Evolutionary conservation across 2,797 vertebrate genomes (phyloP).

Genomic region (Sebastes diploproa): DNA sequence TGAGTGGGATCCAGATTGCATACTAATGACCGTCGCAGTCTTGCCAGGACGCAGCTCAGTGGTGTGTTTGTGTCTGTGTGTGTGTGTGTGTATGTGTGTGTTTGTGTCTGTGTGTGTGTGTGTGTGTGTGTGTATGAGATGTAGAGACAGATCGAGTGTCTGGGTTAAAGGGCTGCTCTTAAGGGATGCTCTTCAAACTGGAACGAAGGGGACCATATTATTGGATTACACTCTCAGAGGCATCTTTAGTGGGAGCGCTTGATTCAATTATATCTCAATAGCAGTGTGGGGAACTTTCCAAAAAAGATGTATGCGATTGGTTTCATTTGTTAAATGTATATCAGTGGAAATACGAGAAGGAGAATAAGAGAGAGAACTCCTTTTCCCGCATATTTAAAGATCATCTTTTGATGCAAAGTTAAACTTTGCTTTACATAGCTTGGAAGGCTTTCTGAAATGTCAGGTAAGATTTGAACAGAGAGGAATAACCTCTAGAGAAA

Average conservation of each 20-base stretch:
- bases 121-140: not conserved
- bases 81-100: not conserved
- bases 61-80: not conserved
- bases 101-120: not conserved
- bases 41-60: conserved; percentile 39
- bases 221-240: conserved; percentile 68
- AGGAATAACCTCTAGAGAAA: not conserved
- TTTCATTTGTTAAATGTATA: conserved; percentile 58
- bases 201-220: conserved; percentile 56
- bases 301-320: conserved; percentile 29
- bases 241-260: conserved; percentile 54
- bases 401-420: not conserved
- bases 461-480: not conserved
- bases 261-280: conserved; percentile 62
- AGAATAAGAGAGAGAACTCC: not conserved
- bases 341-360: not conserved
- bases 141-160: conserved; percentile 40
- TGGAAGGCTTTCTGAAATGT: not conserved
- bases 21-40: conserved; percentile 41
- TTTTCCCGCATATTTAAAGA: conserved; percentile 2
- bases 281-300: conserved; percentile 34
- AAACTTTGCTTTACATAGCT: not conserved
- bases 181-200: conserved; percentile 50
- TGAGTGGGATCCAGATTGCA: conserved; percentile 42
- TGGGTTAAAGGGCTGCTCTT: conserved; percentile 40